These are phyloP conservation scores for Pristiophorus japonicus DNA, from an alignment of 2,113 vertebrate genomes.

Conservation along the genomic window DNA sequence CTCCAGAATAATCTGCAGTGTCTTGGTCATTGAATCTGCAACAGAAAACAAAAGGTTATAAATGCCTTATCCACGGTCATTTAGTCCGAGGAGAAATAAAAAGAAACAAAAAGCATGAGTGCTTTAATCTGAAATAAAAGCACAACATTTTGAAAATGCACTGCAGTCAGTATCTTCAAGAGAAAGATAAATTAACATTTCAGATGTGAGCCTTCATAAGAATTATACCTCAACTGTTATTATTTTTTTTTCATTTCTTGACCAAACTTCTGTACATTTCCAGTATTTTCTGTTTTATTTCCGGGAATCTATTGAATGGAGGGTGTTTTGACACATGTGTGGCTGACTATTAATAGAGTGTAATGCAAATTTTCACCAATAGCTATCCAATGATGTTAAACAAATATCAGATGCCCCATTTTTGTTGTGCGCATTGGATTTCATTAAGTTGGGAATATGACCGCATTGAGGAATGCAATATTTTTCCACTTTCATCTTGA, in stretches of 20 bases:
- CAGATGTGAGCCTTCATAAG: not conserved
- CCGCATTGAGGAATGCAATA: not conserved
- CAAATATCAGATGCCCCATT: not conserved
- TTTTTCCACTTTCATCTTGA: not conserved
- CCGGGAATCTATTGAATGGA: not conserved
- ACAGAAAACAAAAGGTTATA: not conserved
- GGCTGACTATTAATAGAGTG: not conserved
- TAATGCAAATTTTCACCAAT: no score
- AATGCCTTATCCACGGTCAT: not conserved
- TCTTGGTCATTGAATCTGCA: not conserved
- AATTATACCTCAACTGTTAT: not conserved
- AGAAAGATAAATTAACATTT: not conserved
- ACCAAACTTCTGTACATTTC: not conserved
- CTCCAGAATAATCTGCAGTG: constrained; percentile 18
- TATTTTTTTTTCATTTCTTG: not conserved
- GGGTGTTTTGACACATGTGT: not conserved
- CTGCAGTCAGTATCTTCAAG: not conserved
- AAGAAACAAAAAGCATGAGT: not conserved
- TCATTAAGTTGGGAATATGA: not conserved
- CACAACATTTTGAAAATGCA: not conserved
- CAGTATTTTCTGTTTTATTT: not conserved
- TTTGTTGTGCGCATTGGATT: not conserved
- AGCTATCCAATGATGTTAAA: not conserved
- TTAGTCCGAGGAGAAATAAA: not conserved
- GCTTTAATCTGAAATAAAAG: not conserved